Evolutionary conservation across 2,888 invertebrate genomes (phyloP).

Genomic region (Drosophila pegasa): DNA sequence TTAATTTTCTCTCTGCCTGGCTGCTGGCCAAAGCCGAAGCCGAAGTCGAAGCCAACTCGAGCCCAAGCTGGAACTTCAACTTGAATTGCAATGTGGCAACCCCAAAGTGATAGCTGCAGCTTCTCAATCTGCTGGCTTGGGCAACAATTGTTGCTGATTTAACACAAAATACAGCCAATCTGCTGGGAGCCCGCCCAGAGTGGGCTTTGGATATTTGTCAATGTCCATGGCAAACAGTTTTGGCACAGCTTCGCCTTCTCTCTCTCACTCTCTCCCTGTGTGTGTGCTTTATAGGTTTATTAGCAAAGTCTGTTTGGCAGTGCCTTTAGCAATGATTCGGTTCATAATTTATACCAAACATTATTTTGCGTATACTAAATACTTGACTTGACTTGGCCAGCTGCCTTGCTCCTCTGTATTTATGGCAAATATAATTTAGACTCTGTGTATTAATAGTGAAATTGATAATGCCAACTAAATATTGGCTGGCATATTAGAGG

Average conservation of each 20-base stretch:
- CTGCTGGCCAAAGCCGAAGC: slow-evolving; percentile 40
- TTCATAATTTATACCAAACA: slow-evolving; percentile 45
- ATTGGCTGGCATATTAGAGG: too few species aligned
- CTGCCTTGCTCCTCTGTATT: slow-evolving; percentile 3
- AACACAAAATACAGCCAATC: slow-evolving; percentile 76
- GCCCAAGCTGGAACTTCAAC: slow-evolving; percentile 29
- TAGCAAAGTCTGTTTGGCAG: slow-evolving; percentile 51
- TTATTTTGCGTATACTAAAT: slow-evolving; percentile 41
- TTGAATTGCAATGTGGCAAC: slow-evolving; percentile 34
- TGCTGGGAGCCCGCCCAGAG: slow-evolving; percentile 19
- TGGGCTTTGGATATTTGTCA: slow-evolving; percentile 73
- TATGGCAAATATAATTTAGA: background rate
- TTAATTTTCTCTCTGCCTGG: slow-evolving; percentile 72
- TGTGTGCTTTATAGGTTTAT: slow-evolving; percentile 50
- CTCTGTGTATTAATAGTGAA: background rate
- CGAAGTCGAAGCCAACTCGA: slow-evolving; percentile 23
- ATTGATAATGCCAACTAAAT: background rate
- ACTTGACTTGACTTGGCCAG: slow-evolving; percentile 28
- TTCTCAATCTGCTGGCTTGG: slow-evolving; percentile 45
- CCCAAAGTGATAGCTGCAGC: slow-evolving; percentile 63
- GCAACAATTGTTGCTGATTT: slow-evolving; percentile 76
- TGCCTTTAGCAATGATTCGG: slow-evolving; percentile 40
- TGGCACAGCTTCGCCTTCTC: slow-evolving; percentile 35
- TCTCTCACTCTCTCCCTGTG: background rate
- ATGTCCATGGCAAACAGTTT: slow-evolving; percentile 55